Evolutionary conservation across 2,797 vertebrate genomes (phyloP), one percentile per base, ranked within the genome.

Genomic region (Pagetopsis macropterus): DNA sequence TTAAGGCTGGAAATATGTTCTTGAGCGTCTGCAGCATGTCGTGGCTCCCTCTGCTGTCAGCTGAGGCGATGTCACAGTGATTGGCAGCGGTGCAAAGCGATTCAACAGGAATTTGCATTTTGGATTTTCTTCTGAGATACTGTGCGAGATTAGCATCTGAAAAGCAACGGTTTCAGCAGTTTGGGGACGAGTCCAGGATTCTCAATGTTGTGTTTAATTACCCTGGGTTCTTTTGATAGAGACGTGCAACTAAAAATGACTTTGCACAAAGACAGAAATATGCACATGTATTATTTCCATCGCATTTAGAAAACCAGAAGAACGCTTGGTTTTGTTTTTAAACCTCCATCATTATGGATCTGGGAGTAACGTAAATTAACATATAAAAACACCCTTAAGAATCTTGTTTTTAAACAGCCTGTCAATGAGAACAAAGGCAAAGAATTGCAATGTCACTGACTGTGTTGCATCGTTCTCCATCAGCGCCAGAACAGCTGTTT

Each of bases 1-100:
- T 55, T 65, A 68, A 63, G 27, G 50, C 40, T 60, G 40, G 65
- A 70, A 72, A 70, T 45, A 13, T 65, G 72, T 75, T 79, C 60
- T 59, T 58, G 13, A 46, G 67, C 63, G 63, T 31, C 54, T 43
- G 59, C 19, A 9, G 52, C 61, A 67, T 11, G 41, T 21, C 59
- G 1, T 19, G 65, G 71, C 82, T 69, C 84, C 84, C 78, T 73
- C 88, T 84, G 70, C 76, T 70, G 84, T 71, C 57, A 16, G 54
- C 12, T 23, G 6, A 51, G 57, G 70, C 33, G 23, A 44, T 31
- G 45, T 12, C 63, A 59, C 57, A 43, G 21, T 40, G 45, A 58
- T 57, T 16, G 67, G 57, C 65, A 69, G 52, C 45, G 21, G 45
- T 58, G 46, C 16, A 63, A 19, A 49, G 61, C 19, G 13, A 40